Conservation (phyloP, 2,888 invertebrate genomes). For the Hermaeophaga mercurialis region DNA sequence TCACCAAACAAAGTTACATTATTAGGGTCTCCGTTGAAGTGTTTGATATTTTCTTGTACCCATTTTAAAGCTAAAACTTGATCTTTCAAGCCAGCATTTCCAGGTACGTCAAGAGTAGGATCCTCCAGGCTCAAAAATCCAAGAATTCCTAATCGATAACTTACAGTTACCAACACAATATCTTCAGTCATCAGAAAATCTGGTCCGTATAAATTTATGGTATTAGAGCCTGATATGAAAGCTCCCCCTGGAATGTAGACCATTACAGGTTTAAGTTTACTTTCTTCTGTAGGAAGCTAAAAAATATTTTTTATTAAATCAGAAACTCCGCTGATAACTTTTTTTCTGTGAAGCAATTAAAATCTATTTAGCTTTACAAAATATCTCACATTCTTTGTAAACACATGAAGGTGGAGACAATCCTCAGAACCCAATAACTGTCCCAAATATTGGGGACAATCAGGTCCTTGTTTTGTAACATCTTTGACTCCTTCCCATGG, state of each 20-base stretch:
- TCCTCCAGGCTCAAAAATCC: constrained; percentile 60
- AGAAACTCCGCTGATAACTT: too few relatives aligned
- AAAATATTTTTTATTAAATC: too few relatives aligned
- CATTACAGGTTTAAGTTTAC: constrained; percentile 51
- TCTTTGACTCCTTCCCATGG: constrained; percentile 44
- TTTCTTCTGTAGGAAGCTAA: constrained; percentile 27
- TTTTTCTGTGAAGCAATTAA: too few relatives aligned
- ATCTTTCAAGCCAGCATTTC: constrained; percentile 59
- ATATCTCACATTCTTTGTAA: constrained; percentile 8
- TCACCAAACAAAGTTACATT: constrained; percentile 52
- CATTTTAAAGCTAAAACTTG: constrained; percentile 59
- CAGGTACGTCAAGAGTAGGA: constrained; percentile 53
- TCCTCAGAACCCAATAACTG: constrained; percentile 4
- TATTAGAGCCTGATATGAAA: constrained; percentile 47
- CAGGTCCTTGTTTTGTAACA: constrained; percentile 38
- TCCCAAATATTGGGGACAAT: constrained; percentile 28
- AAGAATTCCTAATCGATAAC: constrained; percentile 59
- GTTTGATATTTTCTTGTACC: constrained; percentile 57
- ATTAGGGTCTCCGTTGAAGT: constrained; percentile 44
- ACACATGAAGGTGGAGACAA: constrained; percentile 21
- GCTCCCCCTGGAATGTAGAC: constrained; percentile 57
- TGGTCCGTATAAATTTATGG: constrained; percentile 53
- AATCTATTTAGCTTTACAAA: too few relatives aligned
- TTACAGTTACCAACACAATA: constrained; percentile 58
- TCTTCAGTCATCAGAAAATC: constrained; percentile 59